Base-by-base conservation (phyloP, 64 coral and sea anemone species). In the Stichodactyla helianthus region DNA sequence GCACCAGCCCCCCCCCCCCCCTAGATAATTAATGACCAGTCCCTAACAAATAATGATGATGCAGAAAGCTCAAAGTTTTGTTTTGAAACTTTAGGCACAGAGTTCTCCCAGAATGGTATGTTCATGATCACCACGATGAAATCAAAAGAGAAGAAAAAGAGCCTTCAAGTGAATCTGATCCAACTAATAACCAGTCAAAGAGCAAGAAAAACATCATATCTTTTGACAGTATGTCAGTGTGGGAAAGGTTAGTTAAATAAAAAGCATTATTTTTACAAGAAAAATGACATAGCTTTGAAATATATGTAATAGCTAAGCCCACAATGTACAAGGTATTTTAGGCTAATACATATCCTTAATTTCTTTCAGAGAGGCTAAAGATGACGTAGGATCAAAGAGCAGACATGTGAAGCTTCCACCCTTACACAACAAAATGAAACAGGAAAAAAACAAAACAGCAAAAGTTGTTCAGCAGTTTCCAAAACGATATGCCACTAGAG, bases 71-170 rank as follows among this genome's bases (percentile, higher is more conserved):
- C 35, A 44, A 44, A 44, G 35, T 44, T 44, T 44, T 44, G 35
- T 71, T 25, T 5, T 71, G 4, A 53, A 18, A 14, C 50, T 52
- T 71, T 62, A 95, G 94, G 55, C 90, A 95, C 82, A 52, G 50
- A 54, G 94, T 96, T 51, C 71, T 96, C 5, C 94, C 94, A 27
- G 94, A 96, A 63, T 96, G 94, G 94, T 96, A 93, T 31, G 79
- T 95, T 56, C 91, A 93, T 88, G 79, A 90, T 25, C 68, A 87
- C 28, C 54, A 71, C 53, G 82, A 71, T 20, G 53, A 82, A 44
- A 44, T 44, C 35, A 44, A 44, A 44, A 44, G 35, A 59, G 53
- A 79, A 44, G 90, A 89, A 86, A 86, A 82, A 76, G 54, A 88
- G 44, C n/a, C 8, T 89, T 23, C 31, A 56, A 84, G 84, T 55